These are phyloP conservation scores for Morelia viridis DNA, from an alignment of 2,797 vertebrate genomes.

Conservation along the genomic window DNA sequence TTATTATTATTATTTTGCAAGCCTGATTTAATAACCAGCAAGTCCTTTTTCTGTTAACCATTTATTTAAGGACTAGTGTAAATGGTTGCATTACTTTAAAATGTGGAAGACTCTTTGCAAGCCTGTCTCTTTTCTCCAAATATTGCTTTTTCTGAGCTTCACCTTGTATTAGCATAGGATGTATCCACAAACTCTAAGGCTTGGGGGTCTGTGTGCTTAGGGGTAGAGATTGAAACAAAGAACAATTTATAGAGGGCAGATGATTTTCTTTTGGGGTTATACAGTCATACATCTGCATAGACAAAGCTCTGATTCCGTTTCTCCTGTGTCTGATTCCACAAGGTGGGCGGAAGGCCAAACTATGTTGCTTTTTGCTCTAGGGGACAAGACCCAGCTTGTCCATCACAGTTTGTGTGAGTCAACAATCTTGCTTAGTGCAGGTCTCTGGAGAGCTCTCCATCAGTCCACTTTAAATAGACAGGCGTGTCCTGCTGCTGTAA, in stretches of 20 bases:
- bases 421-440: background rate
- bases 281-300: background rate
- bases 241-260: background rate
- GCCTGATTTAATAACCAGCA: background rate
- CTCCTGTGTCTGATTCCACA: background rate
- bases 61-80: background rate
- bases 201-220: background rate
- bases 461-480: slow-evolving; percentile 18
- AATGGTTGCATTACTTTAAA: background rate
- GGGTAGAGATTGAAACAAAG: slow-evolving; percentile 5
- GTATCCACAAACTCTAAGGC: background rate
- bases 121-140: background rate
- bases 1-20: no score
- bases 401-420: slow-evolving; percentile 23
- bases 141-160: background rate
- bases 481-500: slow-evolving; percentile 34
- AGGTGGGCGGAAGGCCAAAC: slow-evolving; percentile 19
- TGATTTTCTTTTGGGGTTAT: background rate
- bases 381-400: slow-evolving; percentile 7
- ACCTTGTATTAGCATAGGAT: background rate
- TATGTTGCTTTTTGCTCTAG: slow-evolving; percentile 14
- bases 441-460: slow-evolving; percentile 14
- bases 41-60: background rate
- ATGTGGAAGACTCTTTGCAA: background rate
- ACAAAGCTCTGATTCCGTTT: background rate